Evolutionary conservation across 1,140 invertebrate genomes (phyloP), one percentile per base, ranked within the genome.

Genomic region (Thalassaphorura encarpata): DNA sequence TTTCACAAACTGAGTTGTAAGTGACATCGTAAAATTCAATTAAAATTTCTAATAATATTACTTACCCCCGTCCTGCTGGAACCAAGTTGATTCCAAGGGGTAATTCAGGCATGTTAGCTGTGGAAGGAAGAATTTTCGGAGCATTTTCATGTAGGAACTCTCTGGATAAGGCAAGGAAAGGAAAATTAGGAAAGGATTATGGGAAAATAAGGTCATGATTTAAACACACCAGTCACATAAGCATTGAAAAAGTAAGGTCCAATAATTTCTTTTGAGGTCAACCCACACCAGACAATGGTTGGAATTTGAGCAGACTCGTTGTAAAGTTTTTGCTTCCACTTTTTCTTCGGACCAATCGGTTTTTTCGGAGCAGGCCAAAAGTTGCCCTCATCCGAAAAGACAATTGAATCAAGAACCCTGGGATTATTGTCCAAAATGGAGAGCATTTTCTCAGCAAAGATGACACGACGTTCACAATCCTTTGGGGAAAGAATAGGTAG

Each of bases 41-140:
- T n/a, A n/a, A n/a, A n/a, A n/a, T n/a, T n/a, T n/a, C n/a, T n/a
- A n/a, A n/a, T n/a, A n/a, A n/a, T n/a, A n/a, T n/a, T n/a, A n/a
- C n/a, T n/a, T n/a, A n/a, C n/a, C n/a, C n/a, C 63, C 63, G 31
- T 64, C 63, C 26, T 64, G 63, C 42, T 64, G 63, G 40, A 61
- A 64, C 59, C 59, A 61, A 21, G 28, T 36, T 21, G 19, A 11
- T 8, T 61, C 36, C 8, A 55, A 8, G 18, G 33, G 8, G 28
- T 56, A 53, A 3, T 54, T 54, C n/a, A 40, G 13, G 28, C 43
- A 39, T n/a, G 56, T 40, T 21, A 64, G 15, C 33, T 61, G 18
- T 0, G 56, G 60, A 1, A 64, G 26, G 4, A 64, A 42, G 28
- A 46, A 61, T 8, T 15, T 56, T n/a, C 46, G 36, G 11, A 64